Conservation (phyloP, 2,888 invertebrate genomes). For the Maniola hyperantus region DNA sequence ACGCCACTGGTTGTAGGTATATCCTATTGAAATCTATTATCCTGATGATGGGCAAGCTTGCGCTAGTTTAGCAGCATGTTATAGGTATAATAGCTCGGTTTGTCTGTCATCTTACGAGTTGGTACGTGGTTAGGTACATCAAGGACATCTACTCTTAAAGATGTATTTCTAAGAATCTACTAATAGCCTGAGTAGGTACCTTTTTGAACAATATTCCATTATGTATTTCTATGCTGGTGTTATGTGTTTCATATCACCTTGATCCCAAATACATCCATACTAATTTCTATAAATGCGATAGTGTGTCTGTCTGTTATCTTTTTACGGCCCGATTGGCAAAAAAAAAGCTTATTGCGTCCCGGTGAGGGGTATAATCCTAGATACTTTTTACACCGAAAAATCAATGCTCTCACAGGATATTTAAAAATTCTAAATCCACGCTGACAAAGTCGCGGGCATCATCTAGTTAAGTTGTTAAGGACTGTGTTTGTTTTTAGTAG, state of each 20-base stretch:
- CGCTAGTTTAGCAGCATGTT: slow-evolving; percentile 43
- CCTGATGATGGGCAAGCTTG: slow-evolving; percentile 23
- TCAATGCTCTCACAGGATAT: too few relatives aligned
- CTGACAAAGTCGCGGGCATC: too few relatives aligned
- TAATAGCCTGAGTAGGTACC: background rate
- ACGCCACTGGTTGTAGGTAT: background rate
- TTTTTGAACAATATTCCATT: background rate
- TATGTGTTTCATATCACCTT: background rate
- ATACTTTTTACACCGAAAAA: too few relatives aligned
- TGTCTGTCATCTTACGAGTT: slow-evolving; percentile 31
- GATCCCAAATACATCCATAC: background rate
- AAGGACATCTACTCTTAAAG: slow-evolving; percentile 40
- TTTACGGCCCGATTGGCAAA: too few relatives aligned
- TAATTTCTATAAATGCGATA: too few relatives aligned
- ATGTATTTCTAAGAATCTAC: slow-evolving; percentile 24
- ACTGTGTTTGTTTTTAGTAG: too few relatives aligned
- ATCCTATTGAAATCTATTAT: slow-evolving; percentile 23
- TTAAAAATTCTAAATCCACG: too few relatives aligned
- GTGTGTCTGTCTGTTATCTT: too few relatives aligned
- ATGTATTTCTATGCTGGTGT: background rate
- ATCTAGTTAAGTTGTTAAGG: too few relatives aligned
- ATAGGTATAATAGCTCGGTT: slow-evolving; percentile 31
- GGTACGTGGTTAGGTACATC: slow-evolving; percentile 23
- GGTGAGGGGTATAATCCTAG: too few relatives aligned
- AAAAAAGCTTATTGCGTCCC: too few relatives aligned